Conservation (phyloP, 2,888 invertebrate species). For the Trichacis sp. region DNA sequence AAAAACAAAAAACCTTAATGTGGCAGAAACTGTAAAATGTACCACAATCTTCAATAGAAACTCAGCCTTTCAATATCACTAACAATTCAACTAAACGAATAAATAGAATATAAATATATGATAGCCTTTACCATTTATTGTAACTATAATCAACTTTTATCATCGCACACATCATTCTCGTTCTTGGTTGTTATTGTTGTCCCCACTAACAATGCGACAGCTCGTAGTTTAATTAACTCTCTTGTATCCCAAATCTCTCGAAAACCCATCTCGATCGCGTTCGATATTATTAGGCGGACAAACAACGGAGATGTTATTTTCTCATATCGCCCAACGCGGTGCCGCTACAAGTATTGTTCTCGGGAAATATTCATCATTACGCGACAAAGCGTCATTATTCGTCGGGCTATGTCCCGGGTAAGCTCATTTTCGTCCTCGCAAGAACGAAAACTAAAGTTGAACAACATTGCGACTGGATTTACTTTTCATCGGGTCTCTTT, state of each 20-base stretch:
- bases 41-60: too few species aligned
- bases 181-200: not conserved
- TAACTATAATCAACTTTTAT: too few species aligned
- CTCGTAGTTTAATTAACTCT: conserved; percentile 42
- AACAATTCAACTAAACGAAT: too few species aligned
- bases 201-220: not conserved
- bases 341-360: conserved; percentile 15
- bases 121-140: too few species aligned
- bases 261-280: conserved; percentile 35
- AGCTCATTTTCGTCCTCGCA: conserved; percentile 1
- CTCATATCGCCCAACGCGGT: conserved; percentile 24
- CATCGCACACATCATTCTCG: too few species aligned
- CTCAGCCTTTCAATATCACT: too few species aligned
- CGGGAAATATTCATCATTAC: conserved; percentile 35
- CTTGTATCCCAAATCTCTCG: conserved; percentile 10
- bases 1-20: too few species aligned
- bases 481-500: conserved; percentile 27
- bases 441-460: conserved; percentile 22
- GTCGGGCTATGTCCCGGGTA: not conserved
- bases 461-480: conserved; percentile 13
- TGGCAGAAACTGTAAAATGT: too few species aligned
- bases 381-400: conserved; percentile 26
- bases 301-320: conserved; percentile 33
- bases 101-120: too few species aligned
- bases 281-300: conserved; percentile 38